Conservation (phyloP, 2,797 vertebrate genomes). For the Catostomus latipinnis region DNA sequence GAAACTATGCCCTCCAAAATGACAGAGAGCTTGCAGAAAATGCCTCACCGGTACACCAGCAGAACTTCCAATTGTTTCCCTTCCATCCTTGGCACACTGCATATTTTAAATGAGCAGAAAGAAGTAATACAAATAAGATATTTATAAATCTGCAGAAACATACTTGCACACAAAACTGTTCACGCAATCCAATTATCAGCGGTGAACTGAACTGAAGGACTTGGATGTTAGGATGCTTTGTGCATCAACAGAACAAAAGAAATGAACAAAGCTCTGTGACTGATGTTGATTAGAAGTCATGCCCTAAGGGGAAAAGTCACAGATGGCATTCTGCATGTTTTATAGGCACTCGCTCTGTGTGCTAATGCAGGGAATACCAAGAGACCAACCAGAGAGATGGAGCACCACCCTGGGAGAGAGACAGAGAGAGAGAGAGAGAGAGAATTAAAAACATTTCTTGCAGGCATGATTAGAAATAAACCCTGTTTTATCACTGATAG, state of each 20-base stretch:
- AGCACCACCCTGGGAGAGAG: conserved; percentile 15
- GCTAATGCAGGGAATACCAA: conserved; percentile 48
- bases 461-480: conserved; percentile 30
- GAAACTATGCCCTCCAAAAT: conserved; percentile 6
- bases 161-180: conserved; percentile 23
- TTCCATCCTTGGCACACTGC: neutral
- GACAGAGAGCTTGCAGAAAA: conserved; percentile 12
- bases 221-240: conserved; percentile 49
- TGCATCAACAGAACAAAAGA: conserved; percentile 57
- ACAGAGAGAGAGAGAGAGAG: neutral
- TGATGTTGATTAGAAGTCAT: conserved; percentile 57
- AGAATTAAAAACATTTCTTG: conserved; percentile 34
- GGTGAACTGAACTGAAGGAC: conserved; percentile 41
- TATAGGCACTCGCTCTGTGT: conserved; percentile 42
- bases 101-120: conserved; percentile 35
- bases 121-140: conserved; percentile 40
- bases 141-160: conserved; percentile 37
- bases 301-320: conserved; percentile 52
- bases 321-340: conserved; percentile 62
- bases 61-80: conserved; percentile 7
- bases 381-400: conserved; percentile 16
- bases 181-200: conserved; percentile 54
- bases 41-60: conserved; percentile 3
- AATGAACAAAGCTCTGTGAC: conserved; percentile 44
- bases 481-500: conserved; percentile 20